phyloP scores from a whole-genome alignment of 2,113 vertebrate species.

The Lonchura striata region DNA sequence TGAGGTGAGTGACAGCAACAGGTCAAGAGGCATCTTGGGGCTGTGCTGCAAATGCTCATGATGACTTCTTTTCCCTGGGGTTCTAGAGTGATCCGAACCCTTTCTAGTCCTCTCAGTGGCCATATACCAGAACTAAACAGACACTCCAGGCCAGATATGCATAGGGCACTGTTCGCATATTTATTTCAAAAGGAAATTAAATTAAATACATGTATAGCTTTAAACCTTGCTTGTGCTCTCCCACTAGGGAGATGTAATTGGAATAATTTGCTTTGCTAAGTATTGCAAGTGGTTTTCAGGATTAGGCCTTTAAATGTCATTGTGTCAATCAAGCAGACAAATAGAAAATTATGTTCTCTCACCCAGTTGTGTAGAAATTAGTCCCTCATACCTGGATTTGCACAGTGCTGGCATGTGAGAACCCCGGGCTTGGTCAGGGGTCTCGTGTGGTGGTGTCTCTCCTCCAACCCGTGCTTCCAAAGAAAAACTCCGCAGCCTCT shows the following conservation, averaged over 20 bases:
- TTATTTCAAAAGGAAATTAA: not conserved
- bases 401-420: too few species aligned
- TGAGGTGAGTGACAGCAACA: fast-evolving
- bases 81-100: not conserved
- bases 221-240: fast-evolving
- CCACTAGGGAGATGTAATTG: not conserved
- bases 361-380: fast-evolving
- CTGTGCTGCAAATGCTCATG: fast-evolving
- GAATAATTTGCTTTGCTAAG: not conserved
- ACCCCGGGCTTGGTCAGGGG: too few species aligned
- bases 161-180: not conserved
- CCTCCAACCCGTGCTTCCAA: too few species aligned
- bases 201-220: not conserved
- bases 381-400: not conserved
- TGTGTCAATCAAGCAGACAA: not conserved
- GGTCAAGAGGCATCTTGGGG: not conserved
- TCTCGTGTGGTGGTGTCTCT: too few species aligned
- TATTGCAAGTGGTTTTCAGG: not conserved
- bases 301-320: not conserved
- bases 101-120: not conserved
- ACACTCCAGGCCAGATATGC: not conserved
- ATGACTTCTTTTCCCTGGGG: not conserved
- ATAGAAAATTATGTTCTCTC: not conserved
- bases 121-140: not conserved
- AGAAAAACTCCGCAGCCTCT: too few species aligned